Percentiles rank a stretch among this genome's conserved stretches.
These are phyloP conservation scores for Palaemon carinicauda DNA, from an alignment of 1,140 invertebrate genomes.

Conservation along the genomic window DNA sequence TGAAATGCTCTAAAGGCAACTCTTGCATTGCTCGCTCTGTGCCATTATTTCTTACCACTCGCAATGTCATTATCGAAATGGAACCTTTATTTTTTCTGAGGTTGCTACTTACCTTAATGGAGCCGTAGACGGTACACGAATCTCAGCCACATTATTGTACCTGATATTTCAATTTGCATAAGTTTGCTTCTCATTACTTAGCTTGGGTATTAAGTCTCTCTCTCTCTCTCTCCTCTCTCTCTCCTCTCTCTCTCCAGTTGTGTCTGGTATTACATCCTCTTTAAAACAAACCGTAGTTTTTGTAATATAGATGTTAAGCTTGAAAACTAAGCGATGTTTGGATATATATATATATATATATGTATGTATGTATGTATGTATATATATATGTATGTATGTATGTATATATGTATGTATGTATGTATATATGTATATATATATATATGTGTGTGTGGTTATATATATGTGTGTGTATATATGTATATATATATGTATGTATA, in stretches of 20 bases:
- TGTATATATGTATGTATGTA: not conserved
- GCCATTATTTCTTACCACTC: too few species aligned
- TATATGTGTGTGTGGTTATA: conserved; percentile 6
- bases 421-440: not conserved
- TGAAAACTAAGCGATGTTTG: not conserved
- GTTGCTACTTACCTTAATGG: too few species aligned
- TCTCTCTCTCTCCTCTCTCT: conserved; percentile 14
- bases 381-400: not conserved
- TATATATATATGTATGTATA: conserved; percentile 13
- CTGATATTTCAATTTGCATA: too few species aligned
- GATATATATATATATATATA: not conserved
- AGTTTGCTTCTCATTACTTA: not conserved
- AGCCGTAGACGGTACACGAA: too few species aligned
- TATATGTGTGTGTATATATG: conserved; percentile 13
- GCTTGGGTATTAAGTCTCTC: not conserved
- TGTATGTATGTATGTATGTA: not conserved
- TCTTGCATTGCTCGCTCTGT: too few species aligned
- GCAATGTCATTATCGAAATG: too few species aligned
- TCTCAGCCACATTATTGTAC: too few species aligned
- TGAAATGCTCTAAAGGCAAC: too few species aligned
- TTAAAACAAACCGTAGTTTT: not conserved
- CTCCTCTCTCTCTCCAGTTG: not conserved
- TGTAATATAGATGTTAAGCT: not conserved
- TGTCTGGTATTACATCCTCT: not conserved
- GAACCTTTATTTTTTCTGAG: too few species aligned